A percentile compares a stretch with the other conserved stretches of the same genome.
These are phyloP conservation scores for Gastrophryne carolinensis DNA, from an alignment of 2,797 vertebrate genomes.

Conservation along the genomic window DNA sequence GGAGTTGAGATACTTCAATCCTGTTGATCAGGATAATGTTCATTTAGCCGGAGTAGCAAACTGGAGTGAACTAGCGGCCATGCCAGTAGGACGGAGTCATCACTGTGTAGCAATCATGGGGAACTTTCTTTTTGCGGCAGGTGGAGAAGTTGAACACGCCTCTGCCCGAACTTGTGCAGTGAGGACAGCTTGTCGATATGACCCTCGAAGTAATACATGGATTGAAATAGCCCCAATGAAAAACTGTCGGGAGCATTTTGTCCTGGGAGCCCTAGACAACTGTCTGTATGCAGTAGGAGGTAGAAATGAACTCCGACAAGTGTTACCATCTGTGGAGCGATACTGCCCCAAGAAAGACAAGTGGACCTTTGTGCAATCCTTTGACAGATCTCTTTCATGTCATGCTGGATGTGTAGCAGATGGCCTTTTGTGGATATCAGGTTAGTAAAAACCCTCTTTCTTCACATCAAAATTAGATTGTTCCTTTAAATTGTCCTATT, in stretches of 20 bases:
- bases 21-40: constrained; percentile 79
- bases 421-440: constrained; percentile 95
- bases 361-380: constrained; percentile 92
- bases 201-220: constrained; percentile 88
- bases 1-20: constrained; percentile 92
- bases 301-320: constrained; percentile 90
- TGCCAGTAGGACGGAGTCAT: constrained; percentile 90
- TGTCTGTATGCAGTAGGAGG: constrained; percentile 90
- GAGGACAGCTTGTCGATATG: constrained; percentile 87
- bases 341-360: constrained; percentile 97
- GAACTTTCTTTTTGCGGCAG: constrained; percentile 90
- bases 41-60: constrained; percentile 83
- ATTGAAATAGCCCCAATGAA: constrained; percentile 94
- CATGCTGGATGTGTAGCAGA: constrained; percentile 93
- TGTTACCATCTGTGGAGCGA: constrained; percentile 90
- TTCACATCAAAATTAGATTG: too few relatives aligned
- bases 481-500: too few relatives aligned
- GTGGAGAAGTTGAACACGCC: constrained; percentile 88
- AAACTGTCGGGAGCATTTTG: constrained; percentile 94
- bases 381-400: constrained; percentile 93
- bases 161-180: constrained; percentile 88
- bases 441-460: too few relatives aligned
- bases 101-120: constrained; percentile 94
- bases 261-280: constrained; percentile 85
- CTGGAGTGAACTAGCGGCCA: constrained; percentile 90